phyloP scores from a whole-genome alignment of 2,113 vertebrate species.

The Hoplias malabaricus region DNA sequence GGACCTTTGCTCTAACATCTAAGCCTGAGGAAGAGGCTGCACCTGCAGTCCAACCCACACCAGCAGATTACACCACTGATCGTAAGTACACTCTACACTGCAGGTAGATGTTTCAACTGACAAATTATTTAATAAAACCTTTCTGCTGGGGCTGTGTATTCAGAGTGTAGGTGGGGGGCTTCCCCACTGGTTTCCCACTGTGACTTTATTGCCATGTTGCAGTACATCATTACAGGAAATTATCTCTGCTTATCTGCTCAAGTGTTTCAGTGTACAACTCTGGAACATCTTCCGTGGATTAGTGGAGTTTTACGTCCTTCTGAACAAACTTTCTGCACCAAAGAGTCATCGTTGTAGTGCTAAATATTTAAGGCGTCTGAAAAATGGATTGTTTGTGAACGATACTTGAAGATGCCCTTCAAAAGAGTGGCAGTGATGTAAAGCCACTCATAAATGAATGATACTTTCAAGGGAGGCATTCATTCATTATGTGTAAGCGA shows the following conservation, averaged over 20 bases:
- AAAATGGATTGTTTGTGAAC: background rate
- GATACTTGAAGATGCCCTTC: background rate
- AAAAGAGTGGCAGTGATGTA: conserved; percentile 4
- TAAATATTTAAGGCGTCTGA: background rate
- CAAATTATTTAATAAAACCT: background rate
- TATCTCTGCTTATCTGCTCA: background rate
- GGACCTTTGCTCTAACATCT: conserved; percentile 59
- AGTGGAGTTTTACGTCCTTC: background rate
- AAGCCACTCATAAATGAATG: background rate
- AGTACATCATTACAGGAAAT: background rate
- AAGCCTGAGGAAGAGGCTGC: conserved; percentile 68
- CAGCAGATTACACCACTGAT: conserved; percentile 83
- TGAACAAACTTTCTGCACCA: background rate
- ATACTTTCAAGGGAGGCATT: background rate
- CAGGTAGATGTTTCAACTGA: background rate
- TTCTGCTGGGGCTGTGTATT: background rate
- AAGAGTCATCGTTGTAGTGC: background rate
- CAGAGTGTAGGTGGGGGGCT: background rate
- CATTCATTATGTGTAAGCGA: no score
- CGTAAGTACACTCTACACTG: conserved; percentile 77
- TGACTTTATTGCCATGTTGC: background rate
- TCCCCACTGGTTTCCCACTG: background rate
- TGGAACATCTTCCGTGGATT: background rate
- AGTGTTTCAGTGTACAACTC: background rate
- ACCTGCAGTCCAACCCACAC: conserved; percentile 57